These are phyloP conservation scores for Paratilapia polleni DNA, from an alignment of 2,113 vertebrate genomes.

Conservation along the genomic window DNA sequence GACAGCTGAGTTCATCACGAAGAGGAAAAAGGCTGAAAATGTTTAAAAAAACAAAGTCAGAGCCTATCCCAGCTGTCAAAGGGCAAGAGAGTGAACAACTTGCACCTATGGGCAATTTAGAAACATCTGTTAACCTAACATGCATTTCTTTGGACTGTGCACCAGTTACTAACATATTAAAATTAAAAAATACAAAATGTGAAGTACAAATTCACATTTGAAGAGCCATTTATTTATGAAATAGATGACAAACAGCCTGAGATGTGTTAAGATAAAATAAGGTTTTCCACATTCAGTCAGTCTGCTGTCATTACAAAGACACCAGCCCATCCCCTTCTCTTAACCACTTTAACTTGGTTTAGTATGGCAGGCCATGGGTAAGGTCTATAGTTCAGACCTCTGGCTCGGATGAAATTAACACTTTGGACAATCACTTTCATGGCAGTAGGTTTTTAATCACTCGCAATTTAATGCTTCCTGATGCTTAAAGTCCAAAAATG, in stretches of 20 bases:
- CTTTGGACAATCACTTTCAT: background rate
- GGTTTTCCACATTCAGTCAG: background rate
- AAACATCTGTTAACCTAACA: too few relatives aligned
- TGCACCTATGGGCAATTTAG: too few relatives aligned
- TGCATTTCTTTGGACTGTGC: too few relatives aligned
- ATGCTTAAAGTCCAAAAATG: background rate
- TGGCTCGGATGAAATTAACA: background rate
- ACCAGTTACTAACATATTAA: too few relatives aligned
- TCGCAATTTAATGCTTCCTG: background rate
- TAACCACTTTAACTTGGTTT: background rate
- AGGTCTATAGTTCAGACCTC: background rate
- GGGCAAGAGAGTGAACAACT: too few relatives aligned
- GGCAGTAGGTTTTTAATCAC: background rate
- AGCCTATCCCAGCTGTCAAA: too few relatives aligned
- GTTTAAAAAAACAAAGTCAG: accelerated
- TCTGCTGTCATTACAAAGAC: background rate
- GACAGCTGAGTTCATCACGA: background rate
- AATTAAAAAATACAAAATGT: background rate
- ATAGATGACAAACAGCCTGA: background rate
- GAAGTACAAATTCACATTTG: background rate
- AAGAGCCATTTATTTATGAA: background rate
- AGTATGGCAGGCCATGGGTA: too few relatives aligned
- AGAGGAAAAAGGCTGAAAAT: background rate
- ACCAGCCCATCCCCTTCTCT: background rate
- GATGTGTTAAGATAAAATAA: background rate